Percentiles rank a stretch among this genome's conserved stretches.
Evolutionary conservation across 2,888 invertebrate genomes (phyloP).

Genomic region (Bugula neritina): DNA sequence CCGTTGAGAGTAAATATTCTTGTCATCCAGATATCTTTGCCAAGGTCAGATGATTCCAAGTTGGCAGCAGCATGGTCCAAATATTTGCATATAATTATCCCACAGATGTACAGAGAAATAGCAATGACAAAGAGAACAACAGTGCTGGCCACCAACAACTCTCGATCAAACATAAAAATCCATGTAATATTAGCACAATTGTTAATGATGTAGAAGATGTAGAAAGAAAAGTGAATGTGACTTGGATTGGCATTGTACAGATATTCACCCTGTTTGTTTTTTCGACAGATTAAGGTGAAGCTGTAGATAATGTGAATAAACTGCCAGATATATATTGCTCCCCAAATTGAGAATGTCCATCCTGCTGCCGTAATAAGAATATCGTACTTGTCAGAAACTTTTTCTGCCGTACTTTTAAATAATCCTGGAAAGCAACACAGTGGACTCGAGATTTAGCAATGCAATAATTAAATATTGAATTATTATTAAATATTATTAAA

Average conservation of each 20-base stretch:
- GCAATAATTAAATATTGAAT: too few relatives aligned
- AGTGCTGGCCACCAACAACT: slow-evolving; percentile 35
- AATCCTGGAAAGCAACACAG: not conserved
- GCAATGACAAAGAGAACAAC: slow-evolving; percentile 35
- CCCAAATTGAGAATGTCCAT: slow-evolving; percentile 45
- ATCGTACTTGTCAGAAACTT: slow-evolving; percentile 38
- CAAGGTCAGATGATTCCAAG: slow-evolving; percentile 34
- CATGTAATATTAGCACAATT: slow-evolving; percentile 40
- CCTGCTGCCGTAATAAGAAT: slow-evolving; percentile 43
- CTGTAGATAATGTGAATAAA: slow-evolving; percentile 40
- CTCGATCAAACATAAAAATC: slow-evolving; percentile 42
- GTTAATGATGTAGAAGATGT: slow-evolving; percentile 36
- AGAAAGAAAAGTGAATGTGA: slow-evolving; percentile 37
- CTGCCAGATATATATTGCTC: slow-evolving; percentile 45
- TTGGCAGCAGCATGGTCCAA: slow-evolving; percentile 34
- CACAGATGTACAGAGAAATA: slow-evolving; percentile 37
- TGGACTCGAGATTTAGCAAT: too few relatives aligned
- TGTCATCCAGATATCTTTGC: slow-evolving; percentile 41
- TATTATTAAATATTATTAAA: too few relatives aligned
- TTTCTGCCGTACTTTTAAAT: slow-evolving; percentile 32
- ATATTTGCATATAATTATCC: slow-evolving; percentile 36
- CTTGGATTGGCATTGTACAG: slow-evolving; percentile 37
- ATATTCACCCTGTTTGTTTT: slow-evolving; percentile 34
- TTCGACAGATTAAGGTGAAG: slow-evolving; percentile 37
- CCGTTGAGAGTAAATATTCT: slow-evolving; percentile 45